Evolutionary conservation across 2,888 invertebrate species (phyloP).

Genomic region (Leptinotarsa haldemani): DNA sequence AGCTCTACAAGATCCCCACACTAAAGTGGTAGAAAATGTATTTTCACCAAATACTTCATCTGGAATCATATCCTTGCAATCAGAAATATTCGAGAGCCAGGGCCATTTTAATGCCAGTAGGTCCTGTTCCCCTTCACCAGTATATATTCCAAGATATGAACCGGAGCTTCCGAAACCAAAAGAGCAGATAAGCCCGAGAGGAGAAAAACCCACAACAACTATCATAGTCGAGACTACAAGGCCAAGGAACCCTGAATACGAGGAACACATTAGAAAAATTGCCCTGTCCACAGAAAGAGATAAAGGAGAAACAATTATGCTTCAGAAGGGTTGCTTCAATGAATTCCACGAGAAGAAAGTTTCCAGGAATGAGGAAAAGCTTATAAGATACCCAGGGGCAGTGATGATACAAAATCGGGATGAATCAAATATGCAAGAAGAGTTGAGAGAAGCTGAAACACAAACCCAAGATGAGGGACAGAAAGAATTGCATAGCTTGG

Average conservation of each 20-base stretch:
- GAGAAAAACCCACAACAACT: conserved; percentile 38
- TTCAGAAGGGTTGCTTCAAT: conserved; percentile 59
- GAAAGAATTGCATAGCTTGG: neutral
- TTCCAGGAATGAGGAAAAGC: conserved; percentile 34
- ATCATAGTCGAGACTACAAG: conserved; percentile 49
- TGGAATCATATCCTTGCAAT: conserved; percentile 57
- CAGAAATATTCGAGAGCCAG: conserved; percentile 63
- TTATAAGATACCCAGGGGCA: conserved; percentile 39
- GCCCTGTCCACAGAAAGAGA: conserved; percentile 53
- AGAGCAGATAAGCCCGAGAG: conserved; percentile 9
- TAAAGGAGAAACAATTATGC: conserved; percentile 54
- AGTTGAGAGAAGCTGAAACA: neutral
- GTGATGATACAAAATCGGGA: conserved; percentile 40
- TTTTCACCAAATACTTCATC: conserved; percentile 49
- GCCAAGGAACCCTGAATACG: conserved; percentile 51
- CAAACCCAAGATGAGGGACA: neutral
- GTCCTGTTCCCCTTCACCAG: conserved; percentile 57
- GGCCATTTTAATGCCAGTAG: conserved; percentile 63
- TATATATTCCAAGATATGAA: conserved; percentile 57
- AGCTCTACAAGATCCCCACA: conserved; percentile 53
- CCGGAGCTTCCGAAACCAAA: conserved; percentile 13
- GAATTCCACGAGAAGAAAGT: conserved; percentile 59
- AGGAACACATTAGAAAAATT: conserved; percentile 55
- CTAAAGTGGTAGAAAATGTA: conserved; percentile 54
- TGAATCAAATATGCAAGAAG: conserved; percentile 3